These are phyloP conservation scores for Oceanodroma tethys DNA, from an alignment of 2,113 vertebrate species.

Conservation along the genomic window DNA sequence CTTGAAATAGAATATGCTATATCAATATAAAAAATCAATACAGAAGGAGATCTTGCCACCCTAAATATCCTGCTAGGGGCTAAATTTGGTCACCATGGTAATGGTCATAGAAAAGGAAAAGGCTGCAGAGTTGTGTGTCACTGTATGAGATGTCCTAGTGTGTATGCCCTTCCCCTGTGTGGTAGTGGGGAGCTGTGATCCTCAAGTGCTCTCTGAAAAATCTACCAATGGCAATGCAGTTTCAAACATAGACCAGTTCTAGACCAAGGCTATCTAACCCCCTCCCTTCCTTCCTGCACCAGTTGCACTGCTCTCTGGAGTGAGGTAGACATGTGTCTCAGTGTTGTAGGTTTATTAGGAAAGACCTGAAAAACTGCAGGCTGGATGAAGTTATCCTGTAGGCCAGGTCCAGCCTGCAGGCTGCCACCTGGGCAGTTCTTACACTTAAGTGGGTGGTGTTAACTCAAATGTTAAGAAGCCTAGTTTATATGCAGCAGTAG, in stretches of 20 bases:
- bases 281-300: neutral
- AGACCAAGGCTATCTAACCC: neutral
- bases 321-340: neutral
- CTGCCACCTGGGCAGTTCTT: neutral
- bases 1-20: neutral
- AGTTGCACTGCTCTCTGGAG: neutral
- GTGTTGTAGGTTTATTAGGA: neutral
- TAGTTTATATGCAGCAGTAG: neutral
- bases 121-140: neutral
- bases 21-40: neutral
- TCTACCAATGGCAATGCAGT: neutral
- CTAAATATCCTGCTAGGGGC: neutral
- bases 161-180: neutral
- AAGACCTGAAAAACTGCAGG: neutral
- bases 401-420: neutral
- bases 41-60: neutral
- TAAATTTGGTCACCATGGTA: neutral
- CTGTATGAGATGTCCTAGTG: neutral
- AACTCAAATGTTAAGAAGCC: neutral
- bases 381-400: neutral
- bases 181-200: neutral
- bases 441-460: neutral
- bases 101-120: neutral
- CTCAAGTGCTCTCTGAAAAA: neutral
- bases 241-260: neutral